Conservation (phyloP, 2,888 invertebrate genomes). For the Lydus trimaculatus region DNA sequence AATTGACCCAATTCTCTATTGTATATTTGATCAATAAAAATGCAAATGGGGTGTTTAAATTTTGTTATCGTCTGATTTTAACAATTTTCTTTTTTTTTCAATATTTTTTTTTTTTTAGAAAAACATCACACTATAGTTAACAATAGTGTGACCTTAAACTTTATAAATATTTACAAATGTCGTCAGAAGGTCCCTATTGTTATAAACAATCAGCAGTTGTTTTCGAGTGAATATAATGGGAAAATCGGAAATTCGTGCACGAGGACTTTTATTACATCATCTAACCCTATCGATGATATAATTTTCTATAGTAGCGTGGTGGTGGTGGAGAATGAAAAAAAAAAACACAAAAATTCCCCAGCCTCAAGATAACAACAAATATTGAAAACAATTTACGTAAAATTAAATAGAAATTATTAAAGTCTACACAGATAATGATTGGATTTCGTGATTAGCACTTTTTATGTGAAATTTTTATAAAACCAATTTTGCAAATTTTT, state of each 20-base stretch:
- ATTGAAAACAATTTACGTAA: no score
- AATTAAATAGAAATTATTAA: not conserved
- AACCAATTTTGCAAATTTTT: not conserved
- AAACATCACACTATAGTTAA: not conserved
- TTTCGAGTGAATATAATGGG: not conserved
- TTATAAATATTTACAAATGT: slow-evolving; percentile 4
- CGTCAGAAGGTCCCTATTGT: slow-evolving; percentile 1
- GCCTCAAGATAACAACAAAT: no score
- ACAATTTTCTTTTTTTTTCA: not conserved
- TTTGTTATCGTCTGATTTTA: not conserved
- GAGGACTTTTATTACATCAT: no score
- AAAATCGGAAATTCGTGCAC: no score
- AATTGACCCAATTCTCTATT: slow-evolving; percentile 46
- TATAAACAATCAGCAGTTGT: not conserved
- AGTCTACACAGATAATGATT: not conserved
- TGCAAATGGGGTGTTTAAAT: not conserved
- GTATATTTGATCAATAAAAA: not conserved
- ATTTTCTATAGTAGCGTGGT: no score
- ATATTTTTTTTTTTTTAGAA: no score
- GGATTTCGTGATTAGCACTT: not conserved
- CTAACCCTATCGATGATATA: no score
- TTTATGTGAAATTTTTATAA: no score
- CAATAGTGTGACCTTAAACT: not conserved
- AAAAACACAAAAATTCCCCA: no score
- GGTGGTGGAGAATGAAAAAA: no score